Conservation (phyloP, 2,113 vertebrate species). For the Ceyx melanurus region DNA sequence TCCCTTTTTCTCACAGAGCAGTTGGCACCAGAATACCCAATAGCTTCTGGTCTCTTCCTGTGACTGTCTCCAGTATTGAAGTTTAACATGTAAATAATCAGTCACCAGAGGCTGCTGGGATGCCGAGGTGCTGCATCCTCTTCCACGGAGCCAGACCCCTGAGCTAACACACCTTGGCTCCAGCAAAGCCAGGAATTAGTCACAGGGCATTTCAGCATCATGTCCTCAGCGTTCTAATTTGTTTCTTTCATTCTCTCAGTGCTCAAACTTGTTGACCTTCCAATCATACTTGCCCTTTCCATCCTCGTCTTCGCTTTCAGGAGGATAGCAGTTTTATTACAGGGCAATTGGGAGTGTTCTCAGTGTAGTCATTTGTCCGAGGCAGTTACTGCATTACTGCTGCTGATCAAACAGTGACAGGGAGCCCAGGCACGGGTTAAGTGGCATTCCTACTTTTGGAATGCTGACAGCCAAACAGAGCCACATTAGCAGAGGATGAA, state of each 20-base stretch:
- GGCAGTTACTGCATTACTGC: slow-evolving; percentile 14
- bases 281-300: slow-evolving; percentile 53
- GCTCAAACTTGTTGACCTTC: slow-evolving; percentile 64
- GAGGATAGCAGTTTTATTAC: slow-evolving; percentile 28
- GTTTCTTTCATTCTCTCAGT: slow-evolving; percentile 55
- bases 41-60: neutral
- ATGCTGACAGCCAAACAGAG: slow-evolving; percentile 33
- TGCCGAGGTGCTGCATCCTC: neutral
- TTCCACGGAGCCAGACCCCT: neutral
- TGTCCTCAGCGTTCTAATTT: slow-evolving; percentile 7
- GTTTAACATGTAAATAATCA: neutral
- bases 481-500: neutral
- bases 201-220: slow-evolving; percentile 1
- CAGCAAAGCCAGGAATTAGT: neutral
- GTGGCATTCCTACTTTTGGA: slow-evolving; percentile 26
- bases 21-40: neutral
- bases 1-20: neutral
- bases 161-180: neutral
- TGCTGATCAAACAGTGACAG: slow-evolving; percentile 38
- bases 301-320: slow-evolving; percentile 29
- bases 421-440: neutral
- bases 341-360: slow-evolving; percentile 49
- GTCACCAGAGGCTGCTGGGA: neutral
- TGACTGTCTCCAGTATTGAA: neutral
- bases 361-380: slow-evolving; percentile 29